phyloP scores from a whole-genome alignment of 1,140 invertebrate genomes.

The Heliconius congener region DNA sequence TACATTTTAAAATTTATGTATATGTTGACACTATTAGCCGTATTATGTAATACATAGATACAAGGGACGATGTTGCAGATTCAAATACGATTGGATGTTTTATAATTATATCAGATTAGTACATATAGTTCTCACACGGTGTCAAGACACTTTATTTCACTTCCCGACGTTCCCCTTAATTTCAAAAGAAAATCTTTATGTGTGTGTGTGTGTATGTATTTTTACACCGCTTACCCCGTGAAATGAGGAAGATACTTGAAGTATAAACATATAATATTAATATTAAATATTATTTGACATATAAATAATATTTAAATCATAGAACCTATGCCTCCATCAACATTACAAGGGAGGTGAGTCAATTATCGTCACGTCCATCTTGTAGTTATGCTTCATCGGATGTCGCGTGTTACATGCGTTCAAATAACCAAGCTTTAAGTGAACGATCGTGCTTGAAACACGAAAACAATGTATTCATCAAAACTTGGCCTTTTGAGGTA shows the following conservation, averaged over 20 bases:
- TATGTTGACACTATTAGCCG: neutral
- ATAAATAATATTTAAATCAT: neutral
- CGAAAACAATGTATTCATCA: neutral
- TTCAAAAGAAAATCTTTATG: no score
- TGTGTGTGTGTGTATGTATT: no score
- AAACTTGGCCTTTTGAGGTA: neutral
- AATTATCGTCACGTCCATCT: slow-evolving; percentile 5
- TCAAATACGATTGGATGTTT: no score
- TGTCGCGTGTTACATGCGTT: slow-evolving; percentile 2
- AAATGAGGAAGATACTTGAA: neutral
- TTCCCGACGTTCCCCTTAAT: no score
- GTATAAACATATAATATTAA: neutral
- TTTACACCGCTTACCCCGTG: neutral
- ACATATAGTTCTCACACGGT: no score
- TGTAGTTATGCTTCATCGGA: neutral
- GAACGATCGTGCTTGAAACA: neutral
- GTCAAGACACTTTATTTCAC: no score
- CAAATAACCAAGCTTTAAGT: neutral
- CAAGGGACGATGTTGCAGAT: no score
- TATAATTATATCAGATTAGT: no score
- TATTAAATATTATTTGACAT: neutral
- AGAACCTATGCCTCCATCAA: neutral
- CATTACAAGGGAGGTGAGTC: slow-evolving; percentile 2
- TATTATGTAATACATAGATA: no score
- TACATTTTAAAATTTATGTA: neutral